These are phyloP conservation scores for Leptopilina drosophilae DNA, from an alignment of 2,888 invertebrate species.

Conservation along the genomic window DNA sequence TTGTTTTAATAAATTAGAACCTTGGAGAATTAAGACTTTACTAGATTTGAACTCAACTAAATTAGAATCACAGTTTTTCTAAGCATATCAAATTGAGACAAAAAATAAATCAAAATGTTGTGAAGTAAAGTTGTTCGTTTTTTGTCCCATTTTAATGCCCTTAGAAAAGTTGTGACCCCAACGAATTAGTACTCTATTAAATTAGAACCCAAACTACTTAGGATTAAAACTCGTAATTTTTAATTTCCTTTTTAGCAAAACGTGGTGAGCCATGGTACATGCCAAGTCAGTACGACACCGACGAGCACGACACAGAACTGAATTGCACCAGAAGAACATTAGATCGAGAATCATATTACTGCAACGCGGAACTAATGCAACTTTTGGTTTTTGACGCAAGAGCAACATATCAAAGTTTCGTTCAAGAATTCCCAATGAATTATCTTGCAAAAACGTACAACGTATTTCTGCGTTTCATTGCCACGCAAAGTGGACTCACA, in stretches of 20 bases:
- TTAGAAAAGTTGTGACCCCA: too few species aligned
- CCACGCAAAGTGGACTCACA: constrained; percentile 93
- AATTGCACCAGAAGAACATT: constrained; percentile 77
- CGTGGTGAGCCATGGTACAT: constrained; percentile 80
- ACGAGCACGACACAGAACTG: constrained; percentile 66
- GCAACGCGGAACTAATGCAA: constrained; percentile 90
- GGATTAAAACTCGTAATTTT: too few species aligned
- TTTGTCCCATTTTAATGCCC: too few species aligned
- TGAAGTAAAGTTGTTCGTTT: too few species aligned
- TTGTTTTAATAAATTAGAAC: too few species aligned
- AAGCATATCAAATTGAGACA: too few species aligned
- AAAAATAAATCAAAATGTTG: too few species aligned
- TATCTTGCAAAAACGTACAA: constrained; percentile 82
- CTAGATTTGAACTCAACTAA: too few species aligned
- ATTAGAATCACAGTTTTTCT: too few species aligned
- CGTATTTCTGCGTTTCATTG: constrained; percentile 88
- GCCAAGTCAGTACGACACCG: constrained; percentile 81
- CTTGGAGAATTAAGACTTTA: too few species aligned
- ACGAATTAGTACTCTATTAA: too few species aligned
- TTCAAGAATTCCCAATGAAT: constrained; percentile 60
- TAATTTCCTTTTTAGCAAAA: constrained; percentile 72
- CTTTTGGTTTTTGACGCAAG: constrained; percentile 93
- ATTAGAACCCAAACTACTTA: too few species aligned
- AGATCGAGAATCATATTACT: constrained; percentile 86
- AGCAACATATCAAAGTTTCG: constrained; percentile 80